Evolutionary conservation across 2,797 vertebrate species (phyloP).

Genomic region (Salmo trutta): DNA sequence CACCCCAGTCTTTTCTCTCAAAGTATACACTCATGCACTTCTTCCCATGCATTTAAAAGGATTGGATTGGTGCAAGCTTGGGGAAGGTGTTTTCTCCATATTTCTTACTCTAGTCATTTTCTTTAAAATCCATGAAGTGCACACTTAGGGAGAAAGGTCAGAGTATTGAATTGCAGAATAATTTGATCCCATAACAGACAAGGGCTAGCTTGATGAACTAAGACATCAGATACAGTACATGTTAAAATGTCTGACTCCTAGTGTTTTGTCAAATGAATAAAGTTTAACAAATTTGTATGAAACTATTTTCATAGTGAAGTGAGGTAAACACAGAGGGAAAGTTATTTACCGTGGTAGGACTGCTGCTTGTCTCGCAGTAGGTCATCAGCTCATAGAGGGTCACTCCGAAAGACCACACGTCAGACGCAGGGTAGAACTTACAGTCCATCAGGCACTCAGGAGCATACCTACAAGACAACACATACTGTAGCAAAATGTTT

Average conservation of each 20-base stretch:
- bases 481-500: not conserved
- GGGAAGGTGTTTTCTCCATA: too few relatives aligned
- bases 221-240: too few relatives aligned
- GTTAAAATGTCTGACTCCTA: too few relatives aligned
- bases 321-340: not conserved
- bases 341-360: conserved; percentile 79
- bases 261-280: too few relatives aligned
- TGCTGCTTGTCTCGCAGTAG: conserved; percentile 80
- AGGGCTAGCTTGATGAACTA: too few relatives aligned
- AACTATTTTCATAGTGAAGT: not conserved
- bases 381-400: conserved; percentile 85
- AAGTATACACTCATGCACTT: not conserved
- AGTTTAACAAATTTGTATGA: not conserved
- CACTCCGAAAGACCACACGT: conserved; percentile 87
- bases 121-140: too few relatives aligned
- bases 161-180: too few relatives aligned
- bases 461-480: conserved; percentile 76
- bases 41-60: not conserved
- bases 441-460: conserved; percentile 83
- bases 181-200: too few relatives aligned
- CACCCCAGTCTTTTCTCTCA: not conserved
- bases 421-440: conserved; percentile 86
- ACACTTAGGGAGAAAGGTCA: too few relatives aligned
- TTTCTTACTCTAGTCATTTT: too few relatives aligned
- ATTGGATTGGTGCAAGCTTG: too few relatives aligned